These are phyloP conservation scores for Vombatus ursinus DNA, from an alignment of 2,113 vertebrate genomes.

Conservation along the genomic window DNA sequence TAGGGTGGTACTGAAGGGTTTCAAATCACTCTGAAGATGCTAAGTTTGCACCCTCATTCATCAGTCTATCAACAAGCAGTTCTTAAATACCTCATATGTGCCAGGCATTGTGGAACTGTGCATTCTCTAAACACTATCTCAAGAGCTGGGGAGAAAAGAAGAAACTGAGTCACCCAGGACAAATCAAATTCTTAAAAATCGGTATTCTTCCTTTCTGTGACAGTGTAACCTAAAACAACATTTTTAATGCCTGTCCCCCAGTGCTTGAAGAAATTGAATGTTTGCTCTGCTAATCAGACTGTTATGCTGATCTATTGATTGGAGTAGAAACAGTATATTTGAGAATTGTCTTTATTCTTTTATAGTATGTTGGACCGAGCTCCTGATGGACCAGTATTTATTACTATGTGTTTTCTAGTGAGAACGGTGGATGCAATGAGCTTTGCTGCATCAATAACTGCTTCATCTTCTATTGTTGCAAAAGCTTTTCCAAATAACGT, in stretches of 20 bases:
- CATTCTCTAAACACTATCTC: not conserved
- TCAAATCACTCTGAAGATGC: not conserved
- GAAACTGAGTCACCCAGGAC: not conserved
- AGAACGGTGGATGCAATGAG: constrained; percentile 91
- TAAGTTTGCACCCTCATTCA: not conserved
- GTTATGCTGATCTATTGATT: not conserved
- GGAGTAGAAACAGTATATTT: not conserved
- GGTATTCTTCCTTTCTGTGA: not conserved
- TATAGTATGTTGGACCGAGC: constrained; percentile 90
- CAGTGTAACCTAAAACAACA: not conserved
- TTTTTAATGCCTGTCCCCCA: not conserved
- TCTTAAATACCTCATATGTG: not conserved
- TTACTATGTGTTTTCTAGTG: constrained; percentile 91
- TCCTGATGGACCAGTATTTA: constrained; percentile 86
- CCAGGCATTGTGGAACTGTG: not conserved
- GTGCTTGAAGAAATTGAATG: not conserved
- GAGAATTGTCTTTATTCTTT: constrained; percentile 51
- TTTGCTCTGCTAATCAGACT: not conserved
- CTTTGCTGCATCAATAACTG: constrained; percentile 90
- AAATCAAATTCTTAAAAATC: not conserved
- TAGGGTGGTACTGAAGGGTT: not conserved
- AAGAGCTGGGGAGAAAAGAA: not conserved
- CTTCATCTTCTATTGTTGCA: constrained; percentile 91
- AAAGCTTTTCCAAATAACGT: constrained; percentile 94
- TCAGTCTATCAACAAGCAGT: not conserved